A percentile compares a stretch with the other conserved stretches of the same genome.
Conservation (phyloP, 2,113 vertebrate genomes). For the Eonycteris spelaea region DNA sequence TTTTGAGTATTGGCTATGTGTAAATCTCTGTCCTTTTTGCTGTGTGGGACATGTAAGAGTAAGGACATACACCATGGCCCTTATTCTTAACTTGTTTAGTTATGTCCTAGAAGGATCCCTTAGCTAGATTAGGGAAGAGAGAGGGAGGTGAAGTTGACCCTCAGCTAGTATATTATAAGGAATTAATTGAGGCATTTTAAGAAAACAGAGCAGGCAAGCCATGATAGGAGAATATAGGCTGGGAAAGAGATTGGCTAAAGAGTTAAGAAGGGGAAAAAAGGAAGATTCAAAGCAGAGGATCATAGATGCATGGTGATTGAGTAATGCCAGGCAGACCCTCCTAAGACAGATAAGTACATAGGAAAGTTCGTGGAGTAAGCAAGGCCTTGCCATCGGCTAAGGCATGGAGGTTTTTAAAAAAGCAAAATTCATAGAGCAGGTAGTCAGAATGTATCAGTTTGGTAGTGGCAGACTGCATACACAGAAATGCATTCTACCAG, state of each 20-base stretch:
- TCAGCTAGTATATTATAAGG: not conserved
- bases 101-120: not conserved
- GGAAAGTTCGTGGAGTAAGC: not conserved
- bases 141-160: not conserved
- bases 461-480: not conserved
- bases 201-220: constrained; percentile 28
- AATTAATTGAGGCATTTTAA: not conserved
- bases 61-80: not conserved
- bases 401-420: not conserved
- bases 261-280: constrained; percentile 16
- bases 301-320: not conserved
- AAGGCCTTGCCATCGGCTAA: not conserved
- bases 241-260: not conserved
- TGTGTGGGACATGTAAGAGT: not conserved
- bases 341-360: not conserved
- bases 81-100: not conserved
- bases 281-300: not conserved
- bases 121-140: not conserved
- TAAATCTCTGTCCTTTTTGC: not conserved
- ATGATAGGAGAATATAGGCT: not conserved
- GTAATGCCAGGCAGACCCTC: not conserved
- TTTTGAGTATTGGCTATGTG: not conserved
- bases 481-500: not conserved
- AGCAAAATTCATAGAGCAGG: not conserved
- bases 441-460: not conserved